phyloP scores from a whole-genome alignment of 1,140 invertebrate species.

The Brachionus paranguensis region DNA sequence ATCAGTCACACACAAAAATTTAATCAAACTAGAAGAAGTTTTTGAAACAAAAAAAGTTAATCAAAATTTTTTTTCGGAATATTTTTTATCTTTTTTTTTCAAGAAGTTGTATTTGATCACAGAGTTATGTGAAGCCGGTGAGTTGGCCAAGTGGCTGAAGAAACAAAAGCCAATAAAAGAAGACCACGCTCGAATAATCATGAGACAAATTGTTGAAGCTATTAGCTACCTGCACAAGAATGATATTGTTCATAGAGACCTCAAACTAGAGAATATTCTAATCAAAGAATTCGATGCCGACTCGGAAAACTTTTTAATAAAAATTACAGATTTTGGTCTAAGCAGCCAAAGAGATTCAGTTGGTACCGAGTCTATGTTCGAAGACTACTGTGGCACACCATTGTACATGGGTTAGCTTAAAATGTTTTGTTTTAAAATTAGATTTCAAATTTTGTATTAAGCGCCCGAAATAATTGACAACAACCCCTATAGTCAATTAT shows the following conservation, averaged over 20 bases:
- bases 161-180: constrained; percentile 52
- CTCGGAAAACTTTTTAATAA: constrained; percentile 56
- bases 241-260: constrained; percentile 61
- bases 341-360: constrained; percentile 58
- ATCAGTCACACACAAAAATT: constrained; percentile 58
- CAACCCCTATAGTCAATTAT: constrained; percentile 60
- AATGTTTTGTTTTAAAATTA: neutral
- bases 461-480: constrained; percentile 61
- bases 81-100: neutral
- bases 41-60: constrained; percentile 57
- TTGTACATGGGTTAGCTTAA: constrained; percentile 58
- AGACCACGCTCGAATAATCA: constrained; percentile 53
- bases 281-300: constrained; percentile 55
- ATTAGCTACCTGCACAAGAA: constrained; percentile 60
- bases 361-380: constrained; percentile 59
- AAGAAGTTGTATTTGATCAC: constrained; percentile 56
- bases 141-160: constrained; percentile 54
- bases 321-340: constrained; percentile 62
- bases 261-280: constrained; percentile 62
- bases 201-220: constrained; percentile 56
- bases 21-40: constrained; percentile 59
- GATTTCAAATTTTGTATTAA: constrained; percentile 44
- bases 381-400: constrained; percentile 60
- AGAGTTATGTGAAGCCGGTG: constrained; percentile 57
- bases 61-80: constrained; percentile 27